These are phyloP conservation scores for Drosophila fuyamai DNA, from an alignment of 1,140 invertebrate species.

Conservation along the genomic window DNA sequence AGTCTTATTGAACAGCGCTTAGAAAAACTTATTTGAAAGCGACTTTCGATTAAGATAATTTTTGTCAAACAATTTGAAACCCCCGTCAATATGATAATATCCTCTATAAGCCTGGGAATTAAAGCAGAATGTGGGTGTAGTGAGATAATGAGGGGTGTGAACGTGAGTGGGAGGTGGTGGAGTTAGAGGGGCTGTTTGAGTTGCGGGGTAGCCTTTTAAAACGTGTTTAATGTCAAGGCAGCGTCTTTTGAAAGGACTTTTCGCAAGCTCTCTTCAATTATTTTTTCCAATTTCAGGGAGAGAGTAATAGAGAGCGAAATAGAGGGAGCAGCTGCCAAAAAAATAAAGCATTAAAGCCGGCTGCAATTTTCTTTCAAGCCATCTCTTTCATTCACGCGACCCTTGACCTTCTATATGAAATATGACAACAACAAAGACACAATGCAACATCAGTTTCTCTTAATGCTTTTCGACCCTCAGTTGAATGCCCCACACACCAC, in stretches of 20 bases:
- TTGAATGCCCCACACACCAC: conserved; percentile 48
- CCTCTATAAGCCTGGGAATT: not conserved
- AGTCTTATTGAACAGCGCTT: no score
- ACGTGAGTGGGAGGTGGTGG: not conserved
- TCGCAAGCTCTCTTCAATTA: conserved; percentile 25
- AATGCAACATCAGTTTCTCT: conserved; percentile 54
- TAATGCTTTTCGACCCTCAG: conserved; percentile 37
- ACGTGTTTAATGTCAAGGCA: conserved; percentile 58
- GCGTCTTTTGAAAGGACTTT: conserved; percentile 26
- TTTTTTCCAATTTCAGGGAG: not conserved
- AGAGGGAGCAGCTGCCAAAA: conserved; percentile 36
- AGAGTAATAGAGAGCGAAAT: not conserved
- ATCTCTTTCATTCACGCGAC: conserved; percentile 38
- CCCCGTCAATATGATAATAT: not conserved
- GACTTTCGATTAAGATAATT: no score
- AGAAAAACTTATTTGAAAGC: no score
- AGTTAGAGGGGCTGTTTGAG: not conserved
- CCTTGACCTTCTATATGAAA: conserved; percentile 77
- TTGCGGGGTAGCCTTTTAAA: conserved; percentile 11
- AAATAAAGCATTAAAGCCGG: conserved; percentile 42
- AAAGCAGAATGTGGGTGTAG: not conserved
- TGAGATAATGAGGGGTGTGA: conserved; percentile 14
- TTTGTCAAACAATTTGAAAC: not conserved
- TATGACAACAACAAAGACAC: conserved; percentile 54
- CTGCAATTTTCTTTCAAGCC: conserved; percentile 42